Percentiles rank a stretch among this genome's conserved stretches.
phyloP scores from a whole-genome alignment of 2,797 vertebrate species.

The Tauraco hartlaubi region DNA sequence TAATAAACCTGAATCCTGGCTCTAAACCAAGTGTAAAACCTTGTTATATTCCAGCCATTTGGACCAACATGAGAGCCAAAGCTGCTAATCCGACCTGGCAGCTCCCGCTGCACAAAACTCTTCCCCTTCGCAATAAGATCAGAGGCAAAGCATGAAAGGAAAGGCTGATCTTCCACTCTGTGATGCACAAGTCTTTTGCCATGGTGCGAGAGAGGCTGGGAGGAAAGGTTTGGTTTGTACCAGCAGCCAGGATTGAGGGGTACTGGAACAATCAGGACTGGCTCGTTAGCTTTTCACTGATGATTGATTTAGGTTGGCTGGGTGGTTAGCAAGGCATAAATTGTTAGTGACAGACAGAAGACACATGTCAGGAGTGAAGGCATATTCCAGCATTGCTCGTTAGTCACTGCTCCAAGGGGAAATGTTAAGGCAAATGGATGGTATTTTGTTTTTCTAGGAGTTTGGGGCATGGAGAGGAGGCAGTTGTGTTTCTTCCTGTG shows the following conservation, averaged over 20 bases:
- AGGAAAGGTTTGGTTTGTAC: conserved; percentile 4
- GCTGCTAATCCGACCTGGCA: conserved; percentile 3
- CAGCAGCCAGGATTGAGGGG: not conserved
- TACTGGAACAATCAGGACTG: not conserved
- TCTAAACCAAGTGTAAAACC: not conserved
- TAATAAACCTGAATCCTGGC: not conserved
- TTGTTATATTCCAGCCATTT: not conserved
- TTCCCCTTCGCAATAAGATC: not conserved
- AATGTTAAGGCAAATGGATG: not conserved
- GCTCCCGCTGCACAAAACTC: not conserved
- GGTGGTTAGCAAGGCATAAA: conserved; percentile 5
- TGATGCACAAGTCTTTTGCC: not conserved
- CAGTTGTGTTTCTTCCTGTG: not conserved
- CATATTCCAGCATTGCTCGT: not conserved
- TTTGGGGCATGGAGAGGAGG: not conserved
- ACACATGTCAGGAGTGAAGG: not conserved
- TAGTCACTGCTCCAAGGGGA: conserved; percentile 8
- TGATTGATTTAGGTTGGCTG: conserved; percentile 15
- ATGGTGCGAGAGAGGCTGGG: not conserved
- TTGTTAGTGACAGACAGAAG: not conserved
- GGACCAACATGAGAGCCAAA: not conserved
- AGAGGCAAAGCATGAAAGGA: not conserved
- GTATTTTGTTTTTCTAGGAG: not conserved
- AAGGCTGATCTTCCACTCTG: not conserved
- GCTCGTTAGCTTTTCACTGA: not conserved